Percentiles rank a stretch among this genome's conserved stretches.
These are phyloP conservation scores for Rhizoglyphus robini DNA, from an alignment of 1,140 invertebrate species.

Conservation along the genomic window DNA sequence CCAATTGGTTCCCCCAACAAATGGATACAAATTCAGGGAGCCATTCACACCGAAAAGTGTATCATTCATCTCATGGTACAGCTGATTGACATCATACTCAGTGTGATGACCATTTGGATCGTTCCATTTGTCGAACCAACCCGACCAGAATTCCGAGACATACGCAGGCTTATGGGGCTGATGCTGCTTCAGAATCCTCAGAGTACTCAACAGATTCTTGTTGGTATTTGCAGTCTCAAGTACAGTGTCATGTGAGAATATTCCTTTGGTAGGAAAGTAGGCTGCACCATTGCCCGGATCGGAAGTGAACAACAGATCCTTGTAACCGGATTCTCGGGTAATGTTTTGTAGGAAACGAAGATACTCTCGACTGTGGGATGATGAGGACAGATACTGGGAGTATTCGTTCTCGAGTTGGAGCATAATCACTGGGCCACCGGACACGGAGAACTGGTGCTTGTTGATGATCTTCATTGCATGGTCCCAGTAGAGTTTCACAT, in stretches of 20 bases:
- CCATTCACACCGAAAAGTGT: conserved; percentile 28
- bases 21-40: conserved; percentile 31
- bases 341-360: not conserved
- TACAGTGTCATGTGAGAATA: too few relatives aligned
- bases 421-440: too few relatives aligned
- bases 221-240: conserved; percentile 19
- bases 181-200: conserved; percentile 23
- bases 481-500: conserved; percentile 36
- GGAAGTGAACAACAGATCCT: conserved; percentile 21
- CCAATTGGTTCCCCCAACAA: conserved; percentile 25
- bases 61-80: conserved; percentile 26
- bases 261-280: conserved; percentile 7
- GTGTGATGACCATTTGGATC: conserved; percentile 26
- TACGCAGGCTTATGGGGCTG: conserved; percentile 29
- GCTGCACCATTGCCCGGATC: conserved; percentile 10
- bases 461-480: too few relatives aligned
- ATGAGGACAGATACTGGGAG: not conserved
- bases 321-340: not conserved
- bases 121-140: conserved; percentile 34
- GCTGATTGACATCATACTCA: conserved; percentile 14
- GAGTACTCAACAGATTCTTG: conserved; percentile 2
- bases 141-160: conserved; percentile 30
- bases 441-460: conserved; percentile 30
- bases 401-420: too few relatives aligned
- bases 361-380: too few relatives aligned